phyloP scores from a whole-genome alignment of 2,113 vertebrate species.

The Pavo muticus region DNA sequence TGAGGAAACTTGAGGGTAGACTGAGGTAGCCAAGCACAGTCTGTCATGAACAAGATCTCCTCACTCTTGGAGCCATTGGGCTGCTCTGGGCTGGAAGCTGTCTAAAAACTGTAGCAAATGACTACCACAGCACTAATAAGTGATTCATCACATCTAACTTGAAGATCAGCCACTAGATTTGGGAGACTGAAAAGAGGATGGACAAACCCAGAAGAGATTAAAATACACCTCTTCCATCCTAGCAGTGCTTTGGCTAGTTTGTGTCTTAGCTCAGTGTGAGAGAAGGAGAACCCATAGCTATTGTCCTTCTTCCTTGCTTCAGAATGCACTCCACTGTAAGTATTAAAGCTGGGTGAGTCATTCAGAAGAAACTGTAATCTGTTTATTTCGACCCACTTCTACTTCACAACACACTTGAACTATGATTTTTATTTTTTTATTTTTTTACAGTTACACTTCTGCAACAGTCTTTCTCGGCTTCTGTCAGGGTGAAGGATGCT shows the following conservation, averaged over 20 bases:
- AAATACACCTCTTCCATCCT: accelerated
- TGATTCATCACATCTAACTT: accelerated
- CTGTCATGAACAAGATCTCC: neutral
- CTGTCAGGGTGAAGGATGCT: slow-evolving; percentile 17
- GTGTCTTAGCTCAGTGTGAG: neutral
- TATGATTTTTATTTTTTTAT: neutral
- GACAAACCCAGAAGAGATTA: neutral
- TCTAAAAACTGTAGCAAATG: neutral
- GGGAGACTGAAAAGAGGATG: neutral
- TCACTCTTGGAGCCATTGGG: neutral
- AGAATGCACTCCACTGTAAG: neutral
- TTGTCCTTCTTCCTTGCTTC: neutral
- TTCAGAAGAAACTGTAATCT: neutral
- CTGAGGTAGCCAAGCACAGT: neutral
- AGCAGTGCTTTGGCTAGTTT: neutral
- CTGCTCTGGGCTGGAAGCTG: neutral
- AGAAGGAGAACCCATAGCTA: neutral
- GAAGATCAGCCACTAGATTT: neutral
- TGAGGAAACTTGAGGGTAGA: neutral
- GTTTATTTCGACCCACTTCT: neutral
- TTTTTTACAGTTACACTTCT: neutral
- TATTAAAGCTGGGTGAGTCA: neutral
- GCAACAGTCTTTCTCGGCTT: slow-evolving; percentile 20
- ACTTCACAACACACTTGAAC: slow-evolving; percentile 5
- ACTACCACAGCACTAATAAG: neutral